Percentiles rank a stretch among this genome's conserved stretches.
These are phyloP conservation scores for Halictus rubicundus DNA, from an alignment of 1,140 invertebrate species.

Conservation along the genomic window DNA sequence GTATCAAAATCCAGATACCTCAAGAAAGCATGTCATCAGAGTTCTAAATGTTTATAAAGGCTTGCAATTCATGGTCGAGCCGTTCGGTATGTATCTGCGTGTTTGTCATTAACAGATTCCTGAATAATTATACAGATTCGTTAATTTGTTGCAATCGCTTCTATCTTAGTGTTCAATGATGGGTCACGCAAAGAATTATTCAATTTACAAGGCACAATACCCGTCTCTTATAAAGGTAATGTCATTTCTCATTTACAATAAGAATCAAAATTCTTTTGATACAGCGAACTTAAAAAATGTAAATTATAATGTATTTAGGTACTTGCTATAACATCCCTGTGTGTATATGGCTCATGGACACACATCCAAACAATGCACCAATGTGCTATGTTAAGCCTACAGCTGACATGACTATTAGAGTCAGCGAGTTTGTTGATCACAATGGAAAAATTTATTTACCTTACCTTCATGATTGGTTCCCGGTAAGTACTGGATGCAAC, in stretches of 20 bases:
- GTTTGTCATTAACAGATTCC: background rate
- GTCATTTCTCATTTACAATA: background rate
- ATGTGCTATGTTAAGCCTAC: conserved; percentile 99
- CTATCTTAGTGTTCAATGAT: conserved; percentile 91
- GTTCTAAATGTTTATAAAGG: conserved; percentile 87
- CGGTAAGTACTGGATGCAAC: conserved; percentile 82
- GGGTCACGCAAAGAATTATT: conserved; percentile 91
- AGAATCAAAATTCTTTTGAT: background rate
- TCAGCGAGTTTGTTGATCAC: conserved; percentile 95
- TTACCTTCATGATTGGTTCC: conserved; percentile 97
- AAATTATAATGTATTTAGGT: conserved; percentile 79
- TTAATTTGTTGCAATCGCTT: background rate
- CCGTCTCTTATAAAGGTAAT: conserved; percentile 93
- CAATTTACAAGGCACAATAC: conserved; percentile 95
- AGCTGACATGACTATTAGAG: conserved; percentile 96
- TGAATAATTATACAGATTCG: background rate
- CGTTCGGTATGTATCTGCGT: conserved; percentile 82
- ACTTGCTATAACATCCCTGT: conserved; percentile 97
- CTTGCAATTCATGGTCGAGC: conserved; percentile 84
- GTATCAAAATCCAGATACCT: conserved; percentile 89
- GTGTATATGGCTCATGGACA: conserved; percentile 97
- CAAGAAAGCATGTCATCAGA: conserved; percentile 87
- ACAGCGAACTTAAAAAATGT: background rate
- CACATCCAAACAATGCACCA: conserved; percentile 98
- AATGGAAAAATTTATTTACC: conserved; percentile 98